Evolutionary conservation across 2,888 invertebrate genomes (phyloP), one percentile per base, ranked within the genome.

Genomic region (Leptodirus hochenwartii): DNA sequence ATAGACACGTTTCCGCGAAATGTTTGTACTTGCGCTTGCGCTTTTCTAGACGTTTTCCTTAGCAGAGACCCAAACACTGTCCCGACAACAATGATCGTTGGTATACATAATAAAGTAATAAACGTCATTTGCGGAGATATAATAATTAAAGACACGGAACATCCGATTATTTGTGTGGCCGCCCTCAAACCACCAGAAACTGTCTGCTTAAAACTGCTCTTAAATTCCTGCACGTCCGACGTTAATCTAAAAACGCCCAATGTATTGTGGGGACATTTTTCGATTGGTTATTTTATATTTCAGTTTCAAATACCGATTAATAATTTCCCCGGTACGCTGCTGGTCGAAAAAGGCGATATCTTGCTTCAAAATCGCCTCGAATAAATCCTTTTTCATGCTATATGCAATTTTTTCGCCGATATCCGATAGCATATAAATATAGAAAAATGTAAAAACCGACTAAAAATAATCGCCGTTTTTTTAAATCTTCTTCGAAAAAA

Each of bases 141-240:
- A 22, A 82, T 58, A 38, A 85, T 69, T 28, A 96, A 54, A 10
- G 85, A 78, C 11, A 73, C 61, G 1, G 77, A 64, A 38, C 80
- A 81, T 1, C 84, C 84, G 2, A 65, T 47, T 36, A 90, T 79
- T 66, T 93, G 93, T 1, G 91, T 79, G 4, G 66, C 54, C 26
- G 88, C 85, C 33, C 88, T 62, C 16, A 96, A 54, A 1, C 95
- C 95, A 45, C 91, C 91, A 1, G 93, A 84, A 25, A 96, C 73
- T 14, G 81, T 80, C 46, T 81, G 73, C 51, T 96, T 96, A 50
- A 96, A 95, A 2, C 85, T 80, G 43, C 91, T 88, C 57, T 96
- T 96, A 51, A 96, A 95, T 47, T 95, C 93, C 52, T 96, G 93
- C 5, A 95, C 76, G 57, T 96, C 95, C 25, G 79, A 71, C 15